These are phyloP conservation scores for Melanotaenia nigrans DNA, from an alignment of 2,797 vertebrate species.

Conservation along the genomic window DNA sequence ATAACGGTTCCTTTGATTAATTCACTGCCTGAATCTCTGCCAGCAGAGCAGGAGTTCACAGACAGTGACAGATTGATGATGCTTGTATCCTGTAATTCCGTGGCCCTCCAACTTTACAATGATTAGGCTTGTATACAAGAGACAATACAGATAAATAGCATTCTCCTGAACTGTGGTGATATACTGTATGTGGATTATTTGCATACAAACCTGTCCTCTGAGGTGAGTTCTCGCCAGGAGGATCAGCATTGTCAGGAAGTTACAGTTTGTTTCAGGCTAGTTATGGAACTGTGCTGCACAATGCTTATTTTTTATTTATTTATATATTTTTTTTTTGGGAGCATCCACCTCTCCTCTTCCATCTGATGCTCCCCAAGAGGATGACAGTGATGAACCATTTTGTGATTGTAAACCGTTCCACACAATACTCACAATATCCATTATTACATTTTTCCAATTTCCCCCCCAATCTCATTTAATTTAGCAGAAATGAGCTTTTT, in stretches of 20 bases:
- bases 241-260: constrained; percentile 20
- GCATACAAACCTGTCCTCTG: not conserved
- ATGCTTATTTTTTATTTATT: not conserved
- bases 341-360: constrained; percentile 28
- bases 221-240: constrained; percentile 5
- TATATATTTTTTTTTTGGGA: no score
- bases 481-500: constrained; percentile 52
- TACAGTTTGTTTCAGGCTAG: constrained; percentile 29
- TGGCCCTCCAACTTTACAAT: constrained; percentile 64
- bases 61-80: constrained; percentile 76
- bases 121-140: constrained; percentile 66
- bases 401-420: constrained; percentile 59
- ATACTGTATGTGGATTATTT: constrained; percentile 28
- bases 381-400: constrained; percentile 56
- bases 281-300: constrained; percentile 15
- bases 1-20: constrained; percentile 81
- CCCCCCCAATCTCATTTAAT: constrained; percentile 38
- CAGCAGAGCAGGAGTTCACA: constrained; percentile 74
- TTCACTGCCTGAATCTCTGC: constrained; percentile 73
- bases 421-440: constrained; percentile 62
- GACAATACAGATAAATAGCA: constrained; percentile 61
- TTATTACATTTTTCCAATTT: constrained; percentile 51
- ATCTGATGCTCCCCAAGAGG: constrained; percentile 22
- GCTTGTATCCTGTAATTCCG: constrained; percentile 66
- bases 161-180: constrained; percentile 47